These are phyloP conservation scores for Spodoptera litura DNA, from an alignment of 1,140 invertebrate species.

Conservation along the genomic window DNA sequence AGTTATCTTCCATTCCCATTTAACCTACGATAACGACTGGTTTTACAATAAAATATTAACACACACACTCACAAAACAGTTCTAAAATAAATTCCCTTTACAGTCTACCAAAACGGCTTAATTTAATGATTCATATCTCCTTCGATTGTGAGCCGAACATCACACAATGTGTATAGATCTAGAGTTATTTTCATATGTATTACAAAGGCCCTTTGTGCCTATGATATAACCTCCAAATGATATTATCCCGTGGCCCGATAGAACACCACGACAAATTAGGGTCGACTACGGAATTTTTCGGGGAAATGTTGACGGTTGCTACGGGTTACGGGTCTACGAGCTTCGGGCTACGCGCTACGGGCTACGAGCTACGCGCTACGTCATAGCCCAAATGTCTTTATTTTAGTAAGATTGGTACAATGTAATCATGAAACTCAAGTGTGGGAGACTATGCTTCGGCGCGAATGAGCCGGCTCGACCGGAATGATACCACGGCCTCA, in stretches of 20 bases:
- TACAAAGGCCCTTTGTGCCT: neutral
- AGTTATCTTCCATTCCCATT: no score
- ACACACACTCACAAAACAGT: neutral
- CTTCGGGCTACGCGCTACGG: no score
- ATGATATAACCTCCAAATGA: neutral
- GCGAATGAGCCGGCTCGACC: no score
- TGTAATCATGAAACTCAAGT: no score
- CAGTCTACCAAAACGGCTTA: neutral
- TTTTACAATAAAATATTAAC: neutral
- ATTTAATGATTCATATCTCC: neutral
- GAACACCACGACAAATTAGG: constrained; percentile 13
- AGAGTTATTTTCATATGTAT: neutral
- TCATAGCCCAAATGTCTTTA: neutral
- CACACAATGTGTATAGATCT: neutral
- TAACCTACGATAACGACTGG: no score
- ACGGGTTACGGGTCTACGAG: constrained; percentile 18
- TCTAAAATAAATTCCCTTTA: neutral
- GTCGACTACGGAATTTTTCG: neutral
- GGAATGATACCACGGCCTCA: no score
- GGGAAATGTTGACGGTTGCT: constrained; percentile 7
- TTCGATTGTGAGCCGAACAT: neutral
- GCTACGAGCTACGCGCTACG: constrained; percentile 28
- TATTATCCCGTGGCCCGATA: neutral
- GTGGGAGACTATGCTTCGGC: no score
- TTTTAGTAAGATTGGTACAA: no score